Evolutionary conservation across 2,113 vertebrate species (phyloP), one percentile per base, ranked within the genome.

Genomic region (Indri indri): DNA sequence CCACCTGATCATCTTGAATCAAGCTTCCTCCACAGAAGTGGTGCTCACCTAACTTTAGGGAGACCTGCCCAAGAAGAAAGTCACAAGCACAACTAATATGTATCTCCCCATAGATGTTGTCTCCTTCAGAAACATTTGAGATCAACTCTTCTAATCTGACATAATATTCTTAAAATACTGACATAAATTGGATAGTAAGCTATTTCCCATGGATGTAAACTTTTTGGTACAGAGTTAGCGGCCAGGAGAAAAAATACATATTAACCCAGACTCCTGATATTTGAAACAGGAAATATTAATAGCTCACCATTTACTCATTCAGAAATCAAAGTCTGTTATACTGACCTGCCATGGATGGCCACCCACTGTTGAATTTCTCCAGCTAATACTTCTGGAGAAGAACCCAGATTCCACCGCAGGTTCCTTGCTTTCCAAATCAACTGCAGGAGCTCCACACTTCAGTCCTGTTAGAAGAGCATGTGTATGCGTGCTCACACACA

Each of bases 21-120:
- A 82, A 82, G 52, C 85, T 71, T 82, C 80, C 92, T 76, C 85
- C 85, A 8, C 73, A 70, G 73, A 92, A 94, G 23, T 57, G 84
- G 8, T 37, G 20, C 7, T 61, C 37, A 7, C 23, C 27, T 47
- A 47, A 47, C 82, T 92, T 95, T 63, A 90, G 42, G 74, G 90
- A 96, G 52, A 95, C 37, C 90, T 95, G 61, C 37, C 42, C 66
- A 12, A 90, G 79, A 89, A 61, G 42, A 97, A 82, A 87, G 22
- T 13, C 4, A 57, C 1, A 32, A 63, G 54, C 6, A 22, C 32
- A 74, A 50, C 50, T 52, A n/a, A 54, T 34, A 73, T 10, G 16
- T 5, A 23, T 65, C 45, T 70, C 66, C 59, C 32, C 80, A 27
- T 12, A 59, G 32, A 16, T 7, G n/a, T 11, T 2, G 7, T 17